Percentiles rank a stretch among this genome's conserved stretches.
Conservation (phyloP, 2,888 invertebrate species). For the Uropetala carovei region DNA sequence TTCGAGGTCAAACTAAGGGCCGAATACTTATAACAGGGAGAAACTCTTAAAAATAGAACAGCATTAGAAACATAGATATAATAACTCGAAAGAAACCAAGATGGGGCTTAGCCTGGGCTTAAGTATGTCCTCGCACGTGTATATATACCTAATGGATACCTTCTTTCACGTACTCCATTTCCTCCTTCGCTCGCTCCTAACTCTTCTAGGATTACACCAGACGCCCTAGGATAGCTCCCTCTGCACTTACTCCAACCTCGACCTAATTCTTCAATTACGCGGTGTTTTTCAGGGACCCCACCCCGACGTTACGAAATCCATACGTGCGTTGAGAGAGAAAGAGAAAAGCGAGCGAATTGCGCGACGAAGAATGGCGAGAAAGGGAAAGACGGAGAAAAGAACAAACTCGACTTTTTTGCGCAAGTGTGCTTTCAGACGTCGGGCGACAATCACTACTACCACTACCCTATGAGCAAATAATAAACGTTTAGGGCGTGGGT, state of each 20-base stretch:
- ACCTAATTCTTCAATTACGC: slow-evolving; percentile 3
- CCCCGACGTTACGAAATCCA: neutral
- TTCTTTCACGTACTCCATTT: neutral
- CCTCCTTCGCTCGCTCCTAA: neutral
- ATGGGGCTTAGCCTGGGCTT: no score
- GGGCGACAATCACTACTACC: neutral
- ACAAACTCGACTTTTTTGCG: neutral
- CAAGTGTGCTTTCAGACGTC: neutral
- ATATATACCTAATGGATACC: neutral
- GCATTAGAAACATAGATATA: no score
- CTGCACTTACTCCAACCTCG: neutral
- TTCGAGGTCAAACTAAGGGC: no score
- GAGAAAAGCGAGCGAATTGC: no score
- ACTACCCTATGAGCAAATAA: neutral
- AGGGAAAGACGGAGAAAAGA: no score
- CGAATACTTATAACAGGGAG: no score
- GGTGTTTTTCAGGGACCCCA: neutral
- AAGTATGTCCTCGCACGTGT: neutral
- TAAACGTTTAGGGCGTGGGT: no score
- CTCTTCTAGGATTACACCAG: slow-evolving; percentile 13
- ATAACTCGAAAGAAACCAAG: no score
- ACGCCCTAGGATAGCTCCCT: neutral
- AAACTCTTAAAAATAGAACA: no score
- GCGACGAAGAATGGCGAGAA: no score
- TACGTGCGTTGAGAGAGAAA: no score